Evolutionary conservation across 1,140 invertebrate genomes (phyloP).

Genomic region (Drosophila watanabei): DNA sequence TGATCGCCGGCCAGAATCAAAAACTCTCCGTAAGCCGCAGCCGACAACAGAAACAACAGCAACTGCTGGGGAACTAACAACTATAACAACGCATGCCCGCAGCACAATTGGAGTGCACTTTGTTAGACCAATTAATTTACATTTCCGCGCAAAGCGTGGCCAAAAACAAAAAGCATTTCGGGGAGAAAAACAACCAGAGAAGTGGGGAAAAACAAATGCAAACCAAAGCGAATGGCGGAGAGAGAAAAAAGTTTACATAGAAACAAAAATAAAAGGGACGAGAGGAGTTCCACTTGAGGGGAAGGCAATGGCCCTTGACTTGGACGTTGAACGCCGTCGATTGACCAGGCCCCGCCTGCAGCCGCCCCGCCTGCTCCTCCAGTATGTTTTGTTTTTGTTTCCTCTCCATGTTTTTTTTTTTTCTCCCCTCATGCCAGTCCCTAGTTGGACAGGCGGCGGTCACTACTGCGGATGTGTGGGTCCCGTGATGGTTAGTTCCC

Average conservation of each 20-base stretch:
- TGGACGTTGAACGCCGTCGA: conserved; percentile 55
- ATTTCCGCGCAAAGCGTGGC: conserved; percentile 76
- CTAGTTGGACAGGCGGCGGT: conserved; percentile 20
- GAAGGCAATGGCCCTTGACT: conserved; percentile 66
- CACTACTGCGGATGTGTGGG: conserved; percentile 24
- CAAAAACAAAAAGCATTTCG: conserved; percentile 42
- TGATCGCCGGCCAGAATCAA: conserved; percentile 37
- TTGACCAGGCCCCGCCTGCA: conserved; percentile 38
- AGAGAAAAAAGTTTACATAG: conserved; percentile 66
- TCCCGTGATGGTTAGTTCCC: conserved; percentile 51
- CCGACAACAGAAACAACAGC: conserved; percentile 39
- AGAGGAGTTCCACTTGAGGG: conserved; percentile 61
- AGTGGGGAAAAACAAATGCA: conserved; percentile 34
- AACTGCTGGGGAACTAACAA: conserved; percentile 40
- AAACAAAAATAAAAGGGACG: conserved; percentile 43
- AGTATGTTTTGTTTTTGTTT: conserved; percentile 17
- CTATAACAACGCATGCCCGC: conserved; percentile 56
- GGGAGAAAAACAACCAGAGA: conserved; percentile 6
- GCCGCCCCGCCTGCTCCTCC: neutral
- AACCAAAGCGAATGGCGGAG: conserved; percentile 16
- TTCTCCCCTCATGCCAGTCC: neutral
- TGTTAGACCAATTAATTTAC: conserved; percentile 84
- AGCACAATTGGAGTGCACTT: conserved; percentile 78
- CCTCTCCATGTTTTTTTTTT: conserved; percentile 7
- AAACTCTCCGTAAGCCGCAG: conserved; percentile 31